Evolutionary conservation across 2,113 vertebrate genomes (phyloP), one percentile per base, ranked within the genome.

Genomic region (Hiodon tergisus): DNA sequence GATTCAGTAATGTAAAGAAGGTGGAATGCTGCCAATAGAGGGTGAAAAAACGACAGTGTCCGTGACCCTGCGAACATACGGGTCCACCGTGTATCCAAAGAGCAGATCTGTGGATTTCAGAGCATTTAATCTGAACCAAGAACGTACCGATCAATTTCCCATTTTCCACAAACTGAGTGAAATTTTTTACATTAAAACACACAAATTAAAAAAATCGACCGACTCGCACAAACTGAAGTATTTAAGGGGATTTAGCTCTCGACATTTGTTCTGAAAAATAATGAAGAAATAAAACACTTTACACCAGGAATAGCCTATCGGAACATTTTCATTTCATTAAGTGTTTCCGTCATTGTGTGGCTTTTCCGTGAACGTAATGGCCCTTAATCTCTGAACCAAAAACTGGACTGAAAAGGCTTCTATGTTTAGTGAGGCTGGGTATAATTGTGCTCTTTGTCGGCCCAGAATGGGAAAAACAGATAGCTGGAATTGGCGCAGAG

Each of bases 161-260:
- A 71, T 31, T 31, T 48, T 13, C 11, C 55, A 48, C 31, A 71
- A 58, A 48, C n/a, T 46, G 60, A 11, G 70, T 9, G 5, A n/a
- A 13, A 59, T 71, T 71, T 71, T 71, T 62, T 13, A 6, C 46
- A 48, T 31, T 17, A 58, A 60, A 62, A 14, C n/a, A 62, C 17
- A 11, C 58, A 13, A 72, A 13, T 4, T 72, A 9, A 10, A 5
- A 57, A 5, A 57, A 57, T 10, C 55, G 57, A 46, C 55, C 59
- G 61, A 72, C 71, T 51, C 14, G 31, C 72, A 4, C 72, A 73
- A 73, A 73, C 65, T 31, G 54, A 52, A 73, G 60, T 65, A 65
- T 73, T 73, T 65, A 73, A 65, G 59, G 72, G 16, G 13, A 73
- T 17, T 63, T 53, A 9, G 63, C 46, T 9, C 17, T 46, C 61